Evolutionary conservation across 2,888 invertebrate genomes (phyloP).

Genomic region (Sylvicola cinctus): DNA sequence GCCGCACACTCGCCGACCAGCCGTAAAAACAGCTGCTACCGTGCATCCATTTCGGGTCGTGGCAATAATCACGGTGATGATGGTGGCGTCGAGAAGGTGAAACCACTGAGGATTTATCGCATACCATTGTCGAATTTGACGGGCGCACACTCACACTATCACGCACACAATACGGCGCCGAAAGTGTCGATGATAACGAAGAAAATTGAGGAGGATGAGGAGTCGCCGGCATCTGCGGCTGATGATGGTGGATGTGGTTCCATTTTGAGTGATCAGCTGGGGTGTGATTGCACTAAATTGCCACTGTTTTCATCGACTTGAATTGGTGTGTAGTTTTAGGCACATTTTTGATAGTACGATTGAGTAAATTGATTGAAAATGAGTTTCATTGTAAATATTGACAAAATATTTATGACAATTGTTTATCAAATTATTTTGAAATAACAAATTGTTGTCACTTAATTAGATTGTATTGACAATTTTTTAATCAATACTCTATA

Average conservation of each 20-base stretch:
- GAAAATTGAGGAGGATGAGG: constrained; percentile 10
- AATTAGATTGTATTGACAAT: too few species aligned
- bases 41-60: background rate
- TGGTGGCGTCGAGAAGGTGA: constrained; percentile 14
- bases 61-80: background rate
- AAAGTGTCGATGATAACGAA: constrained; percentile 5
- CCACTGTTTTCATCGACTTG: constrained; percentile 7
- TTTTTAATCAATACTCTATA: too few species aligned
- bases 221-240: background rate
- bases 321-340: background rate
- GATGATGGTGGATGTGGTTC: background rate
- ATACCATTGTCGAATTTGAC: constrained; percentile 17
- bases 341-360: too few species aligned
- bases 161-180: constrained; percentile 11
- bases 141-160: constrained; percentile 17
- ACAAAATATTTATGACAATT: too few species aligned
- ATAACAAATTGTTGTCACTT: too few species aligned
- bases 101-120: constrained; percentile 17
- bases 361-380: too few species aligned
- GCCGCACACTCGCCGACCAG: constrained; percentile 14
- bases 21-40: constrained; percentile 7
- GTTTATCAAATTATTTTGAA: too few species aligned
- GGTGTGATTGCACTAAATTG: constrained; percentile 9
- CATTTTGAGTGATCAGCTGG: too few species aligned
- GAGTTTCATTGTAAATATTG: too few species aligned